A percentile compares a stretch with the other conserved stretches of the same genome.
These are phyloP conservation scores for Macrocentrus cingulum DNA, from an alignment of 1,140 invertebrate genomes.

Conservation along the genomic window DNA sequence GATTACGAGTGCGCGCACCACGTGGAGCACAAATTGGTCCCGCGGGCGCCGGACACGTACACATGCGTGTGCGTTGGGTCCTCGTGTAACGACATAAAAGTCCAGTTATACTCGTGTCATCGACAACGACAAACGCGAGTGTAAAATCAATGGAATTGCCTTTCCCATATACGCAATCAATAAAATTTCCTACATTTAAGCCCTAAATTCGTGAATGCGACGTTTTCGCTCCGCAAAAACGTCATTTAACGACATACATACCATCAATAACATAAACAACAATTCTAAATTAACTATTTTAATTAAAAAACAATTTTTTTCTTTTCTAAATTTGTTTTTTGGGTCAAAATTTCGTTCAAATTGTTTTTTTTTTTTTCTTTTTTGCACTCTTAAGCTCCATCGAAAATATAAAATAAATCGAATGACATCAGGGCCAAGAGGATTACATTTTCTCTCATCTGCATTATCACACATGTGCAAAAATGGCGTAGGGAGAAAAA, in stretches of 20 bases:
- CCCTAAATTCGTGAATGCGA: too few relatives aligned
- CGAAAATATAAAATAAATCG: not conserved
- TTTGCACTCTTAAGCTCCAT: too few relatives aligned
- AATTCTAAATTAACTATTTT: too few relatives aligned
- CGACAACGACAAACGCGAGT: conserved; percentile 26
- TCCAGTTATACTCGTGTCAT: conserved; percentile 42
- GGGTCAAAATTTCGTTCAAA: too few relatives aligned
- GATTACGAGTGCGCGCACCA: conserved; percentile 37
- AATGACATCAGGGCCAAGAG: not conserved
- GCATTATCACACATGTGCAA: conserved; percentile 15
- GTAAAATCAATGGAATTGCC: conserved; percentile 9
- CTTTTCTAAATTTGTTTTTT: too few relatives aligned
- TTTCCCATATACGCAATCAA: not conserved
- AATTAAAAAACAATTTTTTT: too few relatives aligned
- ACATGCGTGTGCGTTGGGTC: conserved; percentile 33
- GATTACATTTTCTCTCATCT: conserved; percentile 12
- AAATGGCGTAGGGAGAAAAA: too few relatives aligned
- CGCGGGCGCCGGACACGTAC: conserved; percentile 24
- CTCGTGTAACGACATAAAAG: conserved; percentile 43
- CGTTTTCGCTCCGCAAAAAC: too few relatives aligned
- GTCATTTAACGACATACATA: too few relatives aligned
- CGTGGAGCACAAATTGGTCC: conserved; percentile 40
- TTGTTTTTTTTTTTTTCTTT: too few relatives aligned
- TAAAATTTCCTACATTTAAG: not conserved
- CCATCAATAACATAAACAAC: too few relatives aligned